These are phyloP conservation scores for Dryococelus australis DNA, from an alignment of 2,888 invertebrate species.

Conservation along the genomic window DNA sequence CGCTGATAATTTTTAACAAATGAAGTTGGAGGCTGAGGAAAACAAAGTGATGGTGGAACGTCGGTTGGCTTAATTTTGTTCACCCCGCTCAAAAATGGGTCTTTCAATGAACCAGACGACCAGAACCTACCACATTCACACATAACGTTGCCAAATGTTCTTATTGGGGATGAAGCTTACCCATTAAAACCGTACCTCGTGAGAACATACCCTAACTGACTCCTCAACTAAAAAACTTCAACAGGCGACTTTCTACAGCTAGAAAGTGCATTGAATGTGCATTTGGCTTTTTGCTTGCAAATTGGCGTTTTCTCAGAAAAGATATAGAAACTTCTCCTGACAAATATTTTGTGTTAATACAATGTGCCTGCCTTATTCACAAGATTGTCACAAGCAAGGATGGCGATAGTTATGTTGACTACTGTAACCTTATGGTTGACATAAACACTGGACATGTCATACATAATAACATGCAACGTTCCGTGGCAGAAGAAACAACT, in stretches of 20 bases:
- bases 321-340: neutral
- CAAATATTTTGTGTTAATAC: neutral
- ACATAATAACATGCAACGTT: too few relatives aligned
- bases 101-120: neutral
- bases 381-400: too few relatives aligned
- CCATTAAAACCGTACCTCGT: slow-evolving; percentile 11
- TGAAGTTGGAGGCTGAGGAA: neutral
- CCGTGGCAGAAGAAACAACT: neutral
- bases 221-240: neutral
- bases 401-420: neutral
- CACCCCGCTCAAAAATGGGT: neutral
- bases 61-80: neutral
- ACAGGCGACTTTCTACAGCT: slow-evolving; percentile 3
- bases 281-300: neutral
- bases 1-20: slow-evolving; percentile 5
- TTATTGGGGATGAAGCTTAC: slow-evolving; percentile 20
- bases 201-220: neutral
- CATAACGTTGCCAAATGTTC: neutral
- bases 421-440: neutral
- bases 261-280: neutral
- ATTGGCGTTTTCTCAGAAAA: neutral
- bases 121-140: neutral
- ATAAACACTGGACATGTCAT: too few relatives aligned
- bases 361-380: neutral
- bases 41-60: slow-evolving; percentile 17